These are phyloP conservation scores for Nomada lathburiana DNA, from an alignment of 2,888 invertebrate genomes.

Conservation along the genomic window DNA sequence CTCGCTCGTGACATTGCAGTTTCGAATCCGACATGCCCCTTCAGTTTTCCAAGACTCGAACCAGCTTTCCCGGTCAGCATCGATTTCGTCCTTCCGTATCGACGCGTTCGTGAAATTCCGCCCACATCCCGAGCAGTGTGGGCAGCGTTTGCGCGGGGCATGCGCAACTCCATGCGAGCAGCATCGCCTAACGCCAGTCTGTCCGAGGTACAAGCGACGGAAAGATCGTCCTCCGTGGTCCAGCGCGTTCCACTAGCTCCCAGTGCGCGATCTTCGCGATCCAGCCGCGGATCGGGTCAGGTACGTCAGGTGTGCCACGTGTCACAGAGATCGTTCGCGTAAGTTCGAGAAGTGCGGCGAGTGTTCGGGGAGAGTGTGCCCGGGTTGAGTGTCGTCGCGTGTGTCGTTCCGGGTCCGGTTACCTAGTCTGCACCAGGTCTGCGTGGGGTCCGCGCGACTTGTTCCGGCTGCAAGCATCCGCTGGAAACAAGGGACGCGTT, in stretches of 20 bases:
- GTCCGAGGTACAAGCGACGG: constrained; percentile 82
- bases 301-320: constrained; percentile 3
- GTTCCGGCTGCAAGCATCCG: background rate
- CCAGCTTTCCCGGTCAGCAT: constrained; percentile 55
- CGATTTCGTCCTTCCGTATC: constrained; percentile 77
- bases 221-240: constrained; percentile 73
- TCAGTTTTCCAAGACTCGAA: constrained; percentile 69
- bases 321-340: background rate
- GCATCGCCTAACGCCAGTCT: constrained; percentile 81
- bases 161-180: constrained; percentile 76
- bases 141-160: constrained; percentile 72
- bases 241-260: constrained; percentile 33
- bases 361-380: constrained; percentile 28
- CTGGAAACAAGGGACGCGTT: background rate
- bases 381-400: constrained; percentile 28
- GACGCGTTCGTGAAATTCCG: constrained; percentile 74
- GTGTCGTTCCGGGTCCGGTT: constrained; percentile 4
- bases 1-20: background rate
- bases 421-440: background rate
- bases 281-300: constrained; percentile 17
- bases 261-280: constrained; percentile 19
- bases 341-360: constrained; percentile 15
- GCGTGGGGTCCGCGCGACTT: background rate
- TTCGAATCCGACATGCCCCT: background rate
- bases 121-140: constrained; percentile 64